Evolutionary conservation across 2,888 invertebrate species (phyloP), one percentile per base, ranked within the genome.

Genomic region (Macroteleia sp.): DNA sequence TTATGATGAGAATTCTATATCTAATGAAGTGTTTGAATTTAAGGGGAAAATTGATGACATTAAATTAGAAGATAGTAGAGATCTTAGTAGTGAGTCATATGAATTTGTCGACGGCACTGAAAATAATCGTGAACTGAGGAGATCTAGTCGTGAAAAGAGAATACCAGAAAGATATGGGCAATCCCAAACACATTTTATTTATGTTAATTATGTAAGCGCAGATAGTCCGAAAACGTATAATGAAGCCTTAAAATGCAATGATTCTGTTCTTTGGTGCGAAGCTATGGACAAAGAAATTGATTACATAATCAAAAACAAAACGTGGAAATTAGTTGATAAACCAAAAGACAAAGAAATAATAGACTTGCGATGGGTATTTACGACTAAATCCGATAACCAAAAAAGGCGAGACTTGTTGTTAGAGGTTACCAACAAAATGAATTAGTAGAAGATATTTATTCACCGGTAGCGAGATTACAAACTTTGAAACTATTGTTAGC

Each of bases 351-450:
- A 41, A 20, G 12, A 41, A 10, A 12, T 41, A 17, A 19, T 41
- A 9, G 41, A 41, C 20, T 17, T 12, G 20, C 8, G 20, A 12
- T 12, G 8, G 8, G 41, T 41, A 19, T 12, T n/a, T 20, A 41
- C 41, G 14, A 41, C 8, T 2, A 12, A 41, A 12, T 12, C 14
- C 8, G 41, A 41, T 41, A 41, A 41, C 10, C 17, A 20, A 12
- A 41, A 41, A 41, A 41, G 20, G 41, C 41, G 41, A 41, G 41
- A 41, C 41, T 41, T 19, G 41, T 41, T 19, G 41, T 41, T 19
- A 41, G 41, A 41, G 14, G 14, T 36, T 36, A 14, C 8, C 39
- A 36, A 36, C 39, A 36, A 36, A 14, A 12, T 16, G 39, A 36
- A 16, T 12, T 36, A 36, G 14, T 36, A n/a, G 39, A 36, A 36